Base-by-base conservation (phyloP, 2,888 invertebrate species). In the Blastobasis lacticolella region DNA sequence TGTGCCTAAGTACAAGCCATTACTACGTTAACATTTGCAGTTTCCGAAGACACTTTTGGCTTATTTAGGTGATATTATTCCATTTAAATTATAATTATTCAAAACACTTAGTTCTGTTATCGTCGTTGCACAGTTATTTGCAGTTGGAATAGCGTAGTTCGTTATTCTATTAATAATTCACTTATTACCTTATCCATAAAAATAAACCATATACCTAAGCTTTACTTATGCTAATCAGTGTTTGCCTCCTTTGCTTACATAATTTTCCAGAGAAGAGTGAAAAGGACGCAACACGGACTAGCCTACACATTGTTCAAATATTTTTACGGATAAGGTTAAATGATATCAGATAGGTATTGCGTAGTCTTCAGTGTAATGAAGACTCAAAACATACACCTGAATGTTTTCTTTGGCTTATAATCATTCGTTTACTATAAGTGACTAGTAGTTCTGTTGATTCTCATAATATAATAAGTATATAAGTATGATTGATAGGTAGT, bases 331-430 rank as follows among this genome's bases (percentile, higher is more conserved):
- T 23, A 23, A 23, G 23, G 23, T 23, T 23, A 23, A 23, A 23
- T 23, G 23, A 23, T n/a, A n/a, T 23, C 3, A 23, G 23, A 23
- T 23, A 23, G 23, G 23, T 23, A 23, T 23, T 23, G 23, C 23
- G 3, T 23, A 23, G 23, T 23, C 23, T 23, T 23, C 23, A 23
- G 23, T 23, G 23, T 23, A 23, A 23, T 23, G 23, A 23, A 23
- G 23, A 23, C 23, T 23, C 23, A 23, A 23, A 23, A 23, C 23
- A 23, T 23, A 23, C 23, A 23, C 23, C 23, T 23, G 23, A 23
- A 23, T 23, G 23, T 43, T 52, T 46, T 65, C 65, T 70, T 71
- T 70, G 66, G 64, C 57, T 60, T 49, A 48, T 37, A 23, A 54
- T 49, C 45, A 52, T 58, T 49, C 37, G 52, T 50, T 52, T 44